Conservation (phyloP, 2,113 vertebrate genomes). For the Cyphomyrus discorhynchus region DNA sequence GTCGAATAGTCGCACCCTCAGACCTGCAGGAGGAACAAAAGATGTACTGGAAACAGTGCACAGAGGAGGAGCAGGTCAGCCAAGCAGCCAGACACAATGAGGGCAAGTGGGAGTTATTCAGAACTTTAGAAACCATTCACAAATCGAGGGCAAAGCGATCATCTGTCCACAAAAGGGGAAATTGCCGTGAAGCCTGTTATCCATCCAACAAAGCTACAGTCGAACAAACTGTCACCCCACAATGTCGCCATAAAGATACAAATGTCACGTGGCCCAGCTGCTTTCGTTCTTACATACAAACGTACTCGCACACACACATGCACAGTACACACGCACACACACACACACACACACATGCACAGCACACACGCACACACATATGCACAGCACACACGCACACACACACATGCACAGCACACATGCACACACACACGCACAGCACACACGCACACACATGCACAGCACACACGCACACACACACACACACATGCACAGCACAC, state of each 20-base stretch:
- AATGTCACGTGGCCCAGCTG: background rate
- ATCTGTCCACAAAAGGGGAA: background rate
- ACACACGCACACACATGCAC: background rate
- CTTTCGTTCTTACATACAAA: background rate
- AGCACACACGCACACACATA: background rate
- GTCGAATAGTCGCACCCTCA: slow-evolving; percentile 74
- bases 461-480: too few species aligned
- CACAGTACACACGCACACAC: background rate
- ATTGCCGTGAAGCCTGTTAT: background rate
- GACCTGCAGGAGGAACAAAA: slow-evolving; percentile 49
- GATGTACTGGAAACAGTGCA: background rate
- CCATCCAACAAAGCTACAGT: background rate
- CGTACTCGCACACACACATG: background rate
- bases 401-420: too few species aligned
- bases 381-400: too few species aligned
- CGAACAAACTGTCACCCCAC: background rate
- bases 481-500: background rate
- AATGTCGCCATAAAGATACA: background rate
- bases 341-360: background rate
- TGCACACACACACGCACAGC: background rate
- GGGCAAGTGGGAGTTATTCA: background rate
- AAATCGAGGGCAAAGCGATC: background rate
- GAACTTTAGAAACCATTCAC: background rate
- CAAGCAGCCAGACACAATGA: background rate
- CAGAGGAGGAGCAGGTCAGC: background rate